A percentile compares a stretch with the other conserved stretches of the same genome.
phyloP scores from a whole-genome alignment of 2,888 invertebrate species.

The Diarsia brunnea region DNA sequence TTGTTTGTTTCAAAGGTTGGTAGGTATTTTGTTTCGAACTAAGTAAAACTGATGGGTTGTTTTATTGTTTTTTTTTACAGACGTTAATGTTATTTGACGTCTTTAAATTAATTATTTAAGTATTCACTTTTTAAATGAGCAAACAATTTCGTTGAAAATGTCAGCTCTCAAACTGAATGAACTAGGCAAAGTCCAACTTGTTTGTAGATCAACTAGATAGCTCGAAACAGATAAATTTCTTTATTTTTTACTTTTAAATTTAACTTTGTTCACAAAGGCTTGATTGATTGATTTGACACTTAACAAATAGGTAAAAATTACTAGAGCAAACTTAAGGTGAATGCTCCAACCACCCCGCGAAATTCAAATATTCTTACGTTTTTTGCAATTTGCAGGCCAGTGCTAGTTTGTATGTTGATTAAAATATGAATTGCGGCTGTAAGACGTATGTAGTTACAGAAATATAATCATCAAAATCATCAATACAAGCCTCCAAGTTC shows the following conservation, averaged over 20 bases:
- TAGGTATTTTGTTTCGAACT: constrained; percentile 17
- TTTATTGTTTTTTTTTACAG: background rate
- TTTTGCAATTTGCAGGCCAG: too few species aligned
- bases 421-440: too few species aligned
- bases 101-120: background rate
- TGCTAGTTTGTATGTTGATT: too few species aligned
- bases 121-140: background rate
- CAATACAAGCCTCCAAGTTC: too few species aligned
- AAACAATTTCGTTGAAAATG: constrained; percentile 12
- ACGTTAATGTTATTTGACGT: background rate
- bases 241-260: background rate
- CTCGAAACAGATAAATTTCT: background rate
- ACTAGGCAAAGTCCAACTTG: background rate
- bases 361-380: too few species aligned
- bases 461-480: too few species aligned
- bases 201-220: background rate
- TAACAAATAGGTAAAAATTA: too few species aligned
- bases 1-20: background rate
- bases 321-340: too few species aligned
- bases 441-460: too few species aligned
- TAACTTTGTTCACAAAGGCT: background rate
- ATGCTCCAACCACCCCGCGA: too few species aligned
- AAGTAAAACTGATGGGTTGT: constrained; percentile 4
- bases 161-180: background rate
- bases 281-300: constrained; percentile 3